phyloP scores from a whole-genome alignment of 2,888 invertebrate species.

The Ophioninae sp. region DNA sequence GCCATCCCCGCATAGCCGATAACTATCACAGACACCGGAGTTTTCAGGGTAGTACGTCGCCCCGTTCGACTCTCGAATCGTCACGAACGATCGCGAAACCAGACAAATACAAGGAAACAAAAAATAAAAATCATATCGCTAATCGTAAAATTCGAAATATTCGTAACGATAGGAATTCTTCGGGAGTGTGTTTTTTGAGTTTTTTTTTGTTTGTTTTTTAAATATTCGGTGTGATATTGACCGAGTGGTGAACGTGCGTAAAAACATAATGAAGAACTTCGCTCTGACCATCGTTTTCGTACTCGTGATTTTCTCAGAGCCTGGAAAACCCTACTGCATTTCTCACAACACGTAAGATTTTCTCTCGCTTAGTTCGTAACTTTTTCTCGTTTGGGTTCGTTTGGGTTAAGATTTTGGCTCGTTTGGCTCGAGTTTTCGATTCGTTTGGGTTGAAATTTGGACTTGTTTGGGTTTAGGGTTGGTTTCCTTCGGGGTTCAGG shows the following conservation, averaged over 20 bases:
- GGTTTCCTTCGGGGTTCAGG: too few species aligned
- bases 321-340: conserved; percentile 72
- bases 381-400: neutral
- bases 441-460: too few species aligned
- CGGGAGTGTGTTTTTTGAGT: neutral
- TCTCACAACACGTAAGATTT: conserved; percentile 76
- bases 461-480: too few species aligned
- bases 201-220: too few species aligned
- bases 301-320: conserved; percentile 72
- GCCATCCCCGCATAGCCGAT: conserved; percentile 17
- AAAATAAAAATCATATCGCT: neutral
- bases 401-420: too few species aligned
- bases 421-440: too few species aligned
- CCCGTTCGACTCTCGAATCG: conserved; percentile 42
- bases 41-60: conserved; percentile 56
- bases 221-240: too few species aligned
- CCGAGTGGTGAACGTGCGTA: neutral
- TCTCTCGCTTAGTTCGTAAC: neutral
- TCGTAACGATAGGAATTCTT: neutral
- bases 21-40: conserved; percentile 44
- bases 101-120: conserved; percentile 8
- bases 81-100: neutral
- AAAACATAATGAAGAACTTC: conserved; percentile 74
- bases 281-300: conserved; percentile 70
- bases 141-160: neutral